Percentiles rank a stretch among this genome's conserved stretches.
phyloP scores from a whole-genome alignment of 2,888 invertebrate genomes.

The Pelosia muscerda region DNA sequence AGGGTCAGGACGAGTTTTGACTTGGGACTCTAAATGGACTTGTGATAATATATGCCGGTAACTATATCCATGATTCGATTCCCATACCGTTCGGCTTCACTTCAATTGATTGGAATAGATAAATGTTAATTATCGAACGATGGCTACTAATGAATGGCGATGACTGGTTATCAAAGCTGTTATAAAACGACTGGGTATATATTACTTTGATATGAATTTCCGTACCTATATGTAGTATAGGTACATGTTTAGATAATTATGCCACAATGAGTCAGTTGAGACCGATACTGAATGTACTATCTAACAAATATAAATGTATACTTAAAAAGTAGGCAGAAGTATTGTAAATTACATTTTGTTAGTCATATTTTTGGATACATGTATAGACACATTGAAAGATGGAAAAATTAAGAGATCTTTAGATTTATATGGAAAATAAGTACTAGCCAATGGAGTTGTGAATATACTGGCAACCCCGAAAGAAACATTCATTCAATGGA shows the following conservation, averaged over 20 bases:
- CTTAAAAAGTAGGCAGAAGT: neutral
- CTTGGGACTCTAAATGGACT: too few relatives aligned
- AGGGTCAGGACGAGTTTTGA: too few relatives aligned
- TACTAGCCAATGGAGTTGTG: too few relatives aligned
- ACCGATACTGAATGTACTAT: neutral
- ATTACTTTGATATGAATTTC: constrained; percentile 4
- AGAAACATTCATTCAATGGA: too few relatives aligned
- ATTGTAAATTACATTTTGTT: neutral
- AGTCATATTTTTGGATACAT: neutral
- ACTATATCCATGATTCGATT: constrained; percentile 24
- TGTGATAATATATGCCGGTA: too few relatives aligned
- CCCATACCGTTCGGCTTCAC: constrained; percentile 18
- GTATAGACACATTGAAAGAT: neutral
- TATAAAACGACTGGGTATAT: neutral
- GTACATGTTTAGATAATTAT: constrained; percentile 5
- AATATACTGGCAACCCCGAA: too few relatives aligned
- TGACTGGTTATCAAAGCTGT: constrained; percentile 9
- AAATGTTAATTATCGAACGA: neutral
- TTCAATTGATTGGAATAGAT: constrained; percentile 20
- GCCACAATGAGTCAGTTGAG: constrained; percentile 2
- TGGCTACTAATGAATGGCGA: constrained; percentile 20
- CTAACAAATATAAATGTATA: neutral
- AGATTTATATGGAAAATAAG: too few relatives aligned
- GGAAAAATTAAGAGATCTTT: neutral
- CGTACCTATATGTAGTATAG: neutral